Conservation (phyloP, 1,140 invertebrate species). For the Chrysomallon squamiferum region DNA sequence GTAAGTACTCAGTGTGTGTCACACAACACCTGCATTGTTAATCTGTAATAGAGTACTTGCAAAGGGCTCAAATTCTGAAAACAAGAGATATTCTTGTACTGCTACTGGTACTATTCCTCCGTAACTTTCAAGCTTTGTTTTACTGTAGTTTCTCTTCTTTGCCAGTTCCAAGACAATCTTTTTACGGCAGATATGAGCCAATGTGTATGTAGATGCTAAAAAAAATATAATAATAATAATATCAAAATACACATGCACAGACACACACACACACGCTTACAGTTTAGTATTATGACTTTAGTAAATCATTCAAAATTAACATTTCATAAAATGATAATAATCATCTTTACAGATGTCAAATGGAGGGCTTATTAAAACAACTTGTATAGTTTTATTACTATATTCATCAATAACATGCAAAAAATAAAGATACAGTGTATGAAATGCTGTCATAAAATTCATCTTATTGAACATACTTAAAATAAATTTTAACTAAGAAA, state of each 20-base stretch:
- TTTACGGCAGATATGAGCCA: not conserved
- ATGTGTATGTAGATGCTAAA: not conserved
- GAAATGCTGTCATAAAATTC: too few species aligned
- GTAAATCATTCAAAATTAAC: not conserved
- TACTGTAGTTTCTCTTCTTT: not conserved
- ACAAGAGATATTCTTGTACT: not conserved
- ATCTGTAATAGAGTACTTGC: not conserved
- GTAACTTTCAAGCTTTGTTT: not conserved
- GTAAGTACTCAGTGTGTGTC: too few species aligned
- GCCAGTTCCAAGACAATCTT: slow-evolving; percentile 3
- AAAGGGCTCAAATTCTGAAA: not conserved
- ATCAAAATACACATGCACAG: too few species aligned
- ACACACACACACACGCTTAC: not conserved
- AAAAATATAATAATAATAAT: not conserved
- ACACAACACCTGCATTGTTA: too few species aligned
- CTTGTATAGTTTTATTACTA: not conserved
- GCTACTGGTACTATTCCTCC: not conserved
- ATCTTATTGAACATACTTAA: too few species aligned
- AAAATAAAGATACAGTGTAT: not conserved
- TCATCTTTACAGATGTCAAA: not conserved
- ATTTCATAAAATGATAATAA: not conserved
- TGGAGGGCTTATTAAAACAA: not conserved
- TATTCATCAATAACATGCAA: not conserved
- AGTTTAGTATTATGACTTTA: not conserved
- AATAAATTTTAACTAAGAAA: too few species aligned